Conservation (phyloP, 2,888 invertebrate species). For the Aquatica leii region DNA sequence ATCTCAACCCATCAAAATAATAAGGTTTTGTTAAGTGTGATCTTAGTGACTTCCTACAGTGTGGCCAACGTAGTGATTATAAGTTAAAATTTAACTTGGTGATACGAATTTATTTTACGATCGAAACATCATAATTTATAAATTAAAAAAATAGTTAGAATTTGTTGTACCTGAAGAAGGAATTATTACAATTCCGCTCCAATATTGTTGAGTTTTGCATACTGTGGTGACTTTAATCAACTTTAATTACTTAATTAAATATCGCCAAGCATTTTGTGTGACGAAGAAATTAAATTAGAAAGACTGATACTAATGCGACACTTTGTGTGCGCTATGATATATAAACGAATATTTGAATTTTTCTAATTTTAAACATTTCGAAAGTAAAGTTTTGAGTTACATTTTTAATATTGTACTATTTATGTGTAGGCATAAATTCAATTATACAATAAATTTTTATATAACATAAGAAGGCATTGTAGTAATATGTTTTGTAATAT, state of each 20-base stretch:
- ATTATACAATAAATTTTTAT: slow-evolving; percentile 34
- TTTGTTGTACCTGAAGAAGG: slow-evolving; percentile 25
- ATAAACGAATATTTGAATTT: slow-evolving; percentile 50
- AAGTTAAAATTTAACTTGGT: slow-evolving; percentile 30
- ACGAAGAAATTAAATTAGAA: slow-evolving; percentile 34
- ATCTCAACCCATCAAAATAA: slow-evolving; percentile 44
- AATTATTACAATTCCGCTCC: background rate
- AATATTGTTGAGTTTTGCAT: slow-evolving; percentile 8
- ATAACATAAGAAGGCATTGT: slow-evolving; percentile 32
- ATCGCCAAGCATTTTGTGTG: slow-evolving; percentile 32
- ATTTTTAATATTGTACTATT: slow-evolving; percentile 45
- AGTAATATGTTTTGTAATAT: slow-evolving; percentile 33
- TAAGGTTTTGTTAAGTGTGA: slow-evolving; percentile 51
- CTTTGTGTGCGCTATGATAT: slow-evolving; percentile 23
- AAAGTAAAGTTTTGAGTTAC: slow-evolving; percentile 34
- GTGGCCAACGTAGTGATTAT: slow-evolving; percentile 44
- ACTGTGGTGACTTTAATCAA: slow-evolving; percentile 11
- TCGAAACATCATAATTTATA: slow-evolving; percentile 13
- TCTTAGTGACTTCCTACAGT: slow-evolving; percentile 50
- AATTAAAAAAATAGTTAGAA: slow-evolving; percentile 6
- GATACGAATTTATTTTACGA: slow-evolving; percentile 15
- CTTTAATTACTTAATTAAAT: slow-evolving; percentile 24
- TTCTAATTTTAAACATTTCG: slow-evolving; percentile 39
- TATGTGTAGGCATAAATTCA: slow-evolving; percentile 32
- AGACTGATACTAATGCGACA: slow-evolving; percentile 34